Evolutionary conservation across 1,140 invertebrate species (phyloP).

Genomic region (Phymastichus coffea): DNA sequence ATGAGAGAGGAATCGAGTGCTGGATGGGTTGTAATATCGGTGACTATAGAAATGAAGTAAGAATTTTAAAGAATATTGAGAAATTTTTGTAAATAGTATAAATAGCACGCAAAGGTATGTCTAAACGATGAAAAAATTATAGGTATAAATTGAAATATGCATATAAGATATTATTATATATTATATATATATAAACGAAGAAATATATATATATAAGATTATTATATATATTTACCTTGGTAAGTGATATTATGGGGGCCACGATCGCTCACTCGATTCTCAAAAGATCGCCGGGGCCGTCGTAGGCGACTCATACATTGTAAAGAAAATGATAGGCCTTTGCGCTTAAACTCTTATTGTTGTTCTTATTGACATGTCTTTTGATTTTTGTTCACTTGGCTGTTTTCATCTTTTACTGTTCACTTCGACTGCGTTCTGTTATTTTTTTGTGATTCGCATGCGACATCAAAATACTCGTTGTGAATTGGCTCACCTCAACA

Average conservation of each 20-base stretch:
- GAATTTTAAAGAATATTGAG: slow-evolving; percentile 30
- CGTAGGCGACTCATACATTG: slow-evolving; percentile 16
- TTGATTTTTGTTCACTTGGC: no score
- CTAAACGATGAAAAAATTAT: slow-evolving; percentile 54
- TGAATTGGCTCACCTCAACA: slow-evolving; percentile 31
- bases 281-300: slow-evolving; percentile 1
- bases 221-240: slow-evolving; percentile 52
- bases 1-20: slow-evolving; percentile 26
- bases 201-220: slow-evolving; percentile 39
- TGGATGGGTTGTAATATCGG: slow-evolving; percentile 27
- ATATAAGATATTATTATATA: slow-evolving; percentile 54
- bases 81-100: slow-evolving; percentile 55
- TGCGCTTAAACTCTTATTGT: slow-evolving; percentile 16
- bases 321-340: slow-evolving; percentile 10
- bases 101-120: slow-evolving; percentile 50
- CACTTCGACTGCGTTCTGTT: not conserved
- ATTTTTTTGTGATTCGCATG: not conserved
- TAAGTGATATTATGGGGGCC: slow-evolving; percentile 51
- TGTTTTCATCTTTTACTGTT: slow-evolving; percentile 15
- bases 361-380: slow-evolving; percentile 15
- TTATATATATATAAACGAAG: slow-evolving; percentile 40
- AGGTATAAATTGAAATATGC: slow-evolving; percentile 55
- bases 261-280: slow-evolving; percentile 41
- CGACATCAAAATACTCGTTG: slow-evolving; percentile 12
- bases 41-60: slow-evolving; percentile 30